Evolutionary conservation across 1,140 invertebrate genomes (phyloP), one percentile per base, ranked within the genome.

Genomic region (Drosophila serrata): DNA sequence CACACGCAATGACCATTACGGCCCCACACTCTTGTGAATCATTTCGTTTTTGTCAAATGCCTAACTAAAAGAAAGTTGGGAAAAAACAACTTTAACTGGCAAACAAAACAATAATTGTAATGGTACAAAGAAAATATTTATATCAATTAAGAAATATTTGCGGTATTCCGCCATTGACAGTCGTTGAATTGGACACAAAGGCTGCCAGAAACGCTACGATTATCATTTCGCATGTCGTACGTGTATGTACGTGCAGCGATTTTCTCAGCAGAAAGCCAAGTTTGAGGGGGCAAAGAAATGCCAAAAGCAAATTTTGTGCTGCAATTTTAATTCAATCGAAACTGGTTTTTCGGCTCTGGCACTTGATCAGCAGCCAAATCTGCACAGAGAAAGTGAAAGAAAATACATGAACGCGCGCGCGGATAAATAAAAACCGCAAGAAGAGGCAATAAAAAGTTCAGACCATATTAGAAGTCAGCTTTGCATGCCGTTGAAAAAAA

Each of bases 1-100:
- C 46, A 67, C 81, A 81, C 73, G 64, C 79, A 75, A 62, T 57
- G 62, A 62, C 78, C 77, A 90, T 72, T 72, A 72, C 56, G 51
- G 65, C 65, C 68, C 51, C 75, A 29, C 75, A 27, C 45, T 61
- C 73, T 57, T 75, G 68, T 73, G 59, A 22, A 53, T 22, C 75
- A 65, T 67, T 63, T 64, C 37, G 59, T 78, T 81, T 73, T 62
- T 64, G 75, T 82, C 82, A 76, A 77, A 87, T 58, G 70, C 76
- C 73, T 75, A 77, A 70, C 85, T 91, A 92, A 92, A 85, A 92
- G 90, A 92, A 92, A 92, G 90, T 92, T 86, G 65, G 74, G 59
- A 42, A 55, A 55, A 31, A 33, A 59, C 67, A 37, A 72, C 67
- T 43, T 43, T 27, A 42, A 45, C 67, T 48, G 62, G 55, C 45